These are phyloP conservation scores for Apaloderma vittatum DNA, from an alignment of 2,113 vertebrate genomes.

Conservation along the genomic window DNA sequence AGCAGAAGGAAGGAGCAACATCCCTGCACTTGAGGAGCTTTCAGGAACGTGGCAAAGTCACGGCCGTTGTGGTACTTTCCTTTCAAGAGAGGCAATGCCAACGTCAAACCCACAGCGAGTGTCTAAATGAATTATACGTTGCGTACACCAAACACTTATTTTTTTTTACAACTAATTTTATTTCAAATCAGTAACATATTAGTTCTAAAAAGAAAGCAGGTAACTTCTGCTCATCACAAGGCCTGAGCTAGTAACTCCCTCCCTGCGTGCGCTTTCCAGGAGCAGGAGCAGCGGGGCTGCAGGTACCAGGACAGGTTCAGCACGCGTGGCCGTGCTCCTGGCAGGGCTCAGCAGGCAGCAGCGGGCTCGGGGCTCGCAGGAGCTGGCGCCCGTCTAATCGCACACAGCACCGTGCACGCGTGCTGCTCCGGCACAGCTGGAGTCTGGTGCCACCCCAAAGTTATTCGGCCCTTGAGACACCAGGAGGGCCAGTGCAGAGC, in stretches of 20 bases:
- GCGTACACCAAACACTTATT: background rate
- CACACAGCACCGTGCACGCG: fast-evolving
- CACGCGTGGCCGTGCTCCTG: background rate
- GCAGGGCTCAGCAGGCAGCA: background rate
- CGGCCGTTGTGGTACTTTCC: background rate
- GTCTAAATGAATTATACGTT: background rate
- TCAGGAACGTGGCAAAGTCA: background rate
- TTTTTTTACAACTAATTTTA: background rate
- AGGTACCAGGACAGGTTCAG: background rate
- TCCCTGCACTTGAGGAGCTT: background rate
- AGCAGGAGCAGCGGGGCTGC: background rate
- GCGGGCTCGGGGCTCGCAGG: fast-evolving
- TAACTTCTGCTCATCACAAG: background rate
- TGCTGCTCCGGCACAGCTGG: background rate
- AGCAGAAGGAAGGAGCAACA: background rate
- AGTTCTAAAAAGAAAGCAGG: background rate
- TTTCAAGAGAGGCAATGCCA: background rate
- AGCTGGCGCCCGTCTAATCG: background rate
- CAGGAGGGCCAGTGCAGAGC: fast-evolving
- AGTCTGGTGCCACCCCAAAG: background rate
- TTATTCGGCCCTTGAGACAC: background rate
- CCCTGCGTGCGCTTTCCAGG: background rate
- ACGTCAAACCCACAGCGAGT: background rate
- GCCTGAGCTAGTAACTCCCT: background rate
- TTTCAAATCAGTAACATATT: background rate